A percentile compares a stretch with the other conserved stretches of the same genome.
These are phyloP conservation scores for Tragelaphus imberbis DNA, from an alignment of 2,113 vertebrate species.

Conservation along the genomic window DNA sequence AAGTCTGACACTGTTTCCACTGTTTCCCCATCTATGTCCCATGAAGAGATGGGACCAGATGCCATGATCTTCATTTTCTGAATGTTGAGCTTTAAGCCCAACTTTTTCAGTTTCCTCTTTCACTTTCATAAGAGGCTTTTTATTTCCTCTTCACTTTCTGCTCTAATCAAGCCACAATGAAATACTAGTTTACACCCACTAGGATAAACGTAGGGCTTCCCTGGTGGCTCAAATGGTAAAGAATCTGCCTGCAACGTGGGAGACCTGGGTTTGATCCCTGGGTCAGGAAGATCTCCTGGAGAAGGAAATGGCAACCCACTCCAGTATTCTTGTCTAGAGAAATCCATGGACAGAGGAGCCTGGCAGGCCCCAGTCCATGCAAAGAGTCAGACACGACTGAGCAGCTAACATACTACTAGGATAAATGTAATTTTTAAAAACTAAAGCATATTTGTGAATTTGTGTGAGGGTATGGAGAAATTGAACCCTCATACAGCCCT, in stretches of 20 bases:
- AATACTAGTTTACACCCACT: background rate
- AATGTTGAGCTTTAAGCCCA: too few relatives aligned
- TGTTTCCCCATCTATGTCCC: too few relatives aligned
- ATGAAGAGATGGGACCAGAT: too few relatives aligned
- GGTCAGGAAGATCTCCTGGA: background rate
- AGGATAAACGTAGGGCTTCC: background rate
- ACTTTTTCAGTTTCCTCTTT: too few relatives aligned
- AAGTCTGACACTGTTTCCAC: too few relatives aligned
- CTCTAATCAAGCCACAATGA: background rate
- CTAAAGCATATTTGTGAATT: background rate
- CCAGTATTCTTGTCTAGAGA: background rate
- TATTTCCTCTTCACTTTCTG: too few relatives aligned
- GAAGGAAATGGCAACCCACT: background rate
- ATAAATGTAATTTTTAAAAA: background rate
- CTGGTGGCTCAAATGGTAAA: background rate
- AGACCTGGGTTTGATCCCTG: background rate
- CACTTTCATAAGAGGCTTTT: too few relatives aligned
- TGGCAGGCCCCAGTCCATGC: background rate
- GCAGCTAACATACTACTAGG: background rate
- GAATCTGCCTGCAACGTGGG: background rate
- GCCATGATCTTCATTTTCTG: too few relatives aligned
- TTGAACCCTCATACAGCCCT: background rate
- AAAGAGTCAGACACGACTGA: background rate
- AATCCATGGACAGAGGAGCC: background rate
- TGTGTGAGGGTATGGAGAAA: background rate